Percentiles rank a stretch among this genome's conserved stretches.
These are phyloP conservation scores for Casuarius casuarius DNA, from an alignment of 2,113 vertebrate genomes.

Conservation along the genomic window DNA sequence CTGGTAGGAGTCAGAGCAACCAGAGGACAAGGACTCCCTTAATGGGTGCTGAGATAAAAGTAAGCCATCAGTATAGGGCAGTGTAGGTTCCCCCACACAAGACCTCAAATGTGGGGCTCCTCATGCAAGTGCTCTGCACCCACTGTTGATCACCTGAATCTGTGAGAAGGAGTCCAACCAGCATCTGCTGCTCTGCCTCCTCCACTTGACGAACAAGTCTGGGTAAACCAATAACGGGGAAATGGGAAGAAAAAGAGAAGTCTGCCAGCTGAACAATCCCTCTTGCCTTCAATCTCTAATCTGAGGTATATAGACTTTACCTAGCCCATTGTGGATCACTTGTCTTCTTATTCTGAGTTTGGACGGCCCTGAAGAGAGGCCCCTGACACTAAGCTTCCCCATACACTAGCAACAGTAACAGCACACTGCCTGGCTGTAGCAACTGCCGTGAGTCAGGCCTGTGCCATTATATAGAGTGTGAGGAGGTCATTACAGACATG, in stretches of 20 bases:
- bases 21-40: too few relatives aligned
- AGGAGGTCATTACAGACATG: not conserved
- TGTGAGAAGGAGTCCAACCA: not conserved
- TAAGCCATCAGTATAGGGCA: not conserved
- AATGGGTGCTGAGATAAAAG: not conserved
- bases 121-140: not conserved
- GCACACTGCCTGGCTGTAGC: not conserved
- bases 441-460: not conserved
- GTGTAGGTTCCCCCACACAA: accelerated
- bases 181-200: not conserved
- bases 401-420: not conserved
- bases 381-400: not conserved
- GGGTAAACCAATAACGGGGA: not conserved
- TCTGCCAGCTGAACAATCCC: not conserved
- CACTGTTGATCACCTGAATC: not conserved
- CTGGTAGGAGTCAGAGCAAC: too few relatives aligned
- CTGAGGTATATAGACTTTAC: not conserved
- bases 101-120: not conserved
- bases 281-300: not conserved
- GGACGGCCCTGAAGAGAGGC: not conserved
- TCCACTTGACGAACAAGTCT: not conserved
- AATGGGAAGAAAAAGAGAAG: not conserved
- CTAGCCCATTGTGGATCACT: accelerated
- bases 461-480: not conserved
- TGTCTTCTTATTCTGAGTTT: not conserved